Conservation (phyloP, 2,888 invertebrate species). For the Lasioglossum leucozonium region DNA sequence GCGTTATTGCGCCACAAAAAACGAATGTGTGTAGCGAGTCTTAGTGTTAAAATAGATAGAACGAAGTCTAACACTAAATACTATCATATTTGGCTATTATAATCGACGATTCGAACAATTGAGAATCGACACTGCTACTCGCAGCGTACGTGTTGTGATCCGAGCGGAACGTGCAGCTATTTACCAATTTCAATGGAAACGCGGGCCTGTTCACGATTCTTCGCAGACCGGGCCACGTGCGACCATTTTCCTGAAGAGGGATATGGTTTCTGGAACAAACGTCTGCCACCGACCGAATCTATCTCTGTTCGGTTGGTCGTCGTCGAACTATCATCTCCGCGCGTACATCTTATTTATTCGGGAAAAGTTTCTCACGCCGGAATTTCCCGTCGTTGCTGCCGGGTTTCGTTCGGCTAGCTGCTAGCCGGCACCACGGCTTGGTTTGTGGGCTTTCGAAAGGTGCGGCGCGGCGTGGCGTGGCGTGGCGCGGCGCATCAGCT, state of each 20-base stretch:
- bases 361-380: constrained; percentile 28
- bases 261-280: not conserved
- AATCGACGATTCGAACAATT: not conserved
- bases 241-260: not conserved
- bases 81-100: not conserved
- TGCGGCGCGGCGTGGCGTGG: constrained; percentile 6
- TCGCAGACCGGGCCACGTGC: not conserved
- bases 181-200: constrained; percentile 2
- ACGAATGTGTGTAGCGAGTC: too few relatives aligned
- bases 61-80: too few relatives aligned
- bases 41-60: too few relatives aligned
- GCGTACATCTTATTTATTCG: constrained; percentile 34
- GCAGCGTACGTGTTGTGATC: not conserved
- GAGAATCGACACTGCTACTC: not conserved
- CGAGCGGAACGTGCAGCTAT: not conserved
- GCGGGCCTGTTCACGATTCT: not conserved
- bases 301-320: not conserved
- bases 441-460: constrained; percentile 13
- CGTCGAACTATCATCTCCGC: constrained; percentile 19
- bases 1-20: too few relatives aligned
- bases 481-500: constrained; percentile 32
- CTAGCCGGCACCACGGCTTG: not conserved
- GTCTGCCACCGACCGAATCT: constrained; percentile 5
- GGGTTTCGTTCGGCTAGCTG: constrained; percentile 6
- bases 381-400: constrained; percentile 10